phyloP scores from a whole-genome alignment of 1,140 invertebrate genomes.

The Tigriopus japonicus region DNA sequence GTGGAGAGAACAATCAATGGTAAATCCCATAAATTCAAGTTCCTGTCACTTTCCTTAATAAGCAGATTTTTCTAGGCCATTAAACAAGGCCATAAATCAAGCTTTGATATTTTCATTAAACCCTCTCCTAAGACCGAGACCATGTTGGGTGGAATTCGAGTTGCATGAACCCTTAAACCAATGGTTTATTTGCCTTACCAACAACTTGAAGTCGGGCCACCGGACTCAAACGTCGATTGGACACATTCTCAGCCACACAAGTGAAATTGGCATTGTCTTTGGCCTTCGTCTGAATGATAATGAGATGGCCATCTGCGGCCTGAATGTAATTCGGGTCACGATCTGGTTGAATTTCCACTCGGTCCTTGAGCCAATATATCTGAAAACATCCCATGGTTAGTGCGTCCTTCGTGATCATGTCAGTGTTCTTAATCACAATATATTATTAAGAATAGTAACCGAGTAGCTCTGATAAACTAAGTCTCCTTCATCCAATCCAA shows the following conservation, averaged over 20 bases:
- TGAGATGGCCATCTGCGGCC: slow-evolving; percentile 61
- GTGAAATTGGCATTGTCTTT: slow-evolving; percentile 86
- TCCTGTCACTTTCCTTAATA: too few relatives aligned
- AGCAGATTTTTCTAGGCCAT: too few relatives aligned
- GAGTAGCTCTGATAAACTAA: neutral
- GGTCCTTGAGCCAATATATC: slow-evolving; percentile 47
- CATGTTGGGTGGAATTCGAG: too few relatives aligned
- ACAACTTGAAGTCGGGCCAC: slow-evolving; percentile 74
- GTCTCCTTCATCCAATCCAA: neutral
- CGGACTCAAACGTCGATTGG: slow-evolving; percentile 61
- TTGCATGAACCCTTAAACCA: too few relatives aligned
- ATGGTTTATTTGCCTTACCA: slow-evolving; percentile 42
- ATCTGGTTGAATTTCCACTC: slow-evolving; percentile 38
- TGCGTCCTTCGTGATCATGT: too few relatives aligned
- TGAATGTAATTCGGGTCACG: slow-evolving; percentile 30
- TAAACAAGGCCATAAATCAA: too few relatives aligned
- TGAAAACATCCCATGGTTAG: neutral
- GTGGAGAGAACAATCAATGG: too few relatives aligned
- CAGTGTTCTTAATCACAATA: too few relatives aligned
- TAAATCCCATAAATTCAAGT: too few relatives aligned
- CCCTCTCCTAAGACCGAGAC: too few relatives aligned
- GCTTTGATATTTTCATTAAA: too few relatives aligned
- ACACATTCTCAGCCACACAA: slow-evolving; percentile 86
- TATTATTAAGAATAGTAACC: slow-evolving; percentile 2
- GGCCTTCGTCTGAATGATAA: slow-evolving; percentile 70